Conservation (phyloP, 2,888 invertebrate genomes). For the Protophormia terraenovae region DNA sequence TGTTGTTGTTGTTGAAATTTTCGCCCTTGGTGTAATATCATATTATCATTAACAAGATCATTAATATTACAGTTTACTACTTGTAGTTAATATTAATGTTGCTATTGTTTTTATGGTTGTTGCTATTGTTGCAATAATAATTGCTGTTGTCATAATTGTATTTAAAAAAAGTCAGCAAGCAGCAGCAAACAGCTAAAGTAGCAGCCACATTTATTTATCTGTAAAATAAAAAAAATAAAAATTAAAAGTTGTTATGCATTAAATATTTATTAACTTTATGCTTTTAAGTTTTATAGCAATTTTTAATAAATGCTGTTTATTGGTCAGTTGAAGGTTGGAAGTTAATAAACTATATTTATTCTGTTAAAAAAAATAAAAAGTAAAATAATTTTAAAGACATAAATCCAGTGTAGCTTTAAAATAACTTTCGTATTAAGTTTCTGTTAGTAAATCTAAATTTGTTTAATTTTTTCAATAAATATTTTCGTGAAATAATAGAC, state of each 20-base stretch:
- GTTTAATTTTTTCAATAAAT: too few relatives aligned
- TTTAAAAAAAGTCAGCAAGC: conserved; percentile 17
- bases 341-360: background rate
- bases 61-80: conserved; percentile 36
- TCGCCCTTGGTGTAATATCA: conserved; percentile 41
- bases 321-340: background rate
- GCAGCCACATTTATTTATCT: conserved; percentile 25
- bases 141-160: conserved; percentile 48
- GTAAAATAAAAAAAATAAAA: conserved; percentile 21
- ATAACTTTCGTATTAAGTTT: too few relatives aligned
- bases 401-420: too few relatives aligned
- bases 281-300: background rate
- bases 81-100: background rate
- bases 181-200: background rate
- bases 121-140: conserved; percentile 19
- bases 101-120: background rate
- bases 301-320: background rate
- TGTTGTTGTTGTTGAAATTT: too few relatives aligned
- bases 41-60: conserved; percentile 55
- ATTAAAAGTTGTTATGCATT: background rate
- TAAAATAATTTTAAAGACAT: too few relatives aligned
- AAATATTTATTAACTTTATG: background rate
- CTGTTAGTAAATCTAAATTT: too few relatives aligned
- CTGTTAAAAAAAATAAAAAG: too few relatives aligned
- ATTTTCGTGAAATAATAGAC: too few relatives aligned